Percentiles rank a stretch among this genome's conserved stretches.
These are phyloP conservation scores for Stenchaetothrips biformis DNA, from an alignment of 2,888 invertebrate species.

Conservation along the genomic window DNA sequence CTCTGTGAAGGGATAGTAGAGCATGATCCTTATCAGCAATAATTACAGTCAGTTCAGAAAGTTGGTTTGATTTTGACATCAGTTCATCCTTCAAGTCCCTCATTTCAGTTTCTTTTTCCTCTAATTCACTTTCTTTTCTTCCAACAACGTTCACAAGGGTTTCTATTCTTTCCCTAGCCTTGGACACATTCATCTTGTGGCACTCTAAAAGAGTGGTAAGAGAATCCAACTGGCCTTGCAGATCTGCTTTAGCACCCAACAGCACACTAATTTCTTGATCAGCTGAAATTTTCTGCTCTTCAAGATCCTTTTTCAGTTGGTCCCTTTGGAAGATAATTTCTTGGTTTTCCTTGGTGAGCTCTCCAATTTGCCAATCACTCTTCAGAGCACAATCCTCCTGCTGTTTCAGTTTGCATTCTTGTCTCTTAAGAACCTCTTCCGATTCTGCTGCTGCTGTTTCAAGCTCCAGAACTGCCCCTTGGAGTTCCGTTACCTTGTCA, in stretches of 20 bases:
- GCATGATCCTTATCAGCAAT: not conserved
- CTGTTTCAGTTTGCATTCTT: not conserved
- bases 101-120: not conserved
- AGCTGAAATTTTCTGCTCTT: not conserved
- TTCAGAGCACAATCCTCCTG: not conserved
- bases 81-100: not conserved
- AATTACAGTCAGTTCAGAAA: not conserved
- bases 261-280: not conserved
- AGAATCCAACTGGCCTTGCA: not conserved
- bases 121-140: slow-evolving; percentile 3
- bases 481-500: not conserved
- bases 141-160: not conserved
- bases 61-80: not conserved
- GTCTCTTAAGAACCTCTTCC: not conserved
- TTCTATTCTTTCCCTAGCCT: slow-evolving; percentile 1
- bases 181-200: slow-evolving; percentile 9
- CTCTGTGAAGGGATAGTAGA: not conserved
- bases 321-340: not conserved
- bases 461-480: not conserved
- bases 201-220: not conserved
- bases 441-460: not conserved
- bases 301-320: not conserved
- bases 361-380: not conserved
- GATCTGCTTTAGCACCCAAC: not conserved
- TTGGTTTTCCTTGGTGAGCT: not conserved